Percentiles rank a stretch among this genome's conserved stretches.
Evolutionary conservation across 2,113 vertebrate genomes (phyloP).

Genomic region (Leiothrix lutea): DNA sequence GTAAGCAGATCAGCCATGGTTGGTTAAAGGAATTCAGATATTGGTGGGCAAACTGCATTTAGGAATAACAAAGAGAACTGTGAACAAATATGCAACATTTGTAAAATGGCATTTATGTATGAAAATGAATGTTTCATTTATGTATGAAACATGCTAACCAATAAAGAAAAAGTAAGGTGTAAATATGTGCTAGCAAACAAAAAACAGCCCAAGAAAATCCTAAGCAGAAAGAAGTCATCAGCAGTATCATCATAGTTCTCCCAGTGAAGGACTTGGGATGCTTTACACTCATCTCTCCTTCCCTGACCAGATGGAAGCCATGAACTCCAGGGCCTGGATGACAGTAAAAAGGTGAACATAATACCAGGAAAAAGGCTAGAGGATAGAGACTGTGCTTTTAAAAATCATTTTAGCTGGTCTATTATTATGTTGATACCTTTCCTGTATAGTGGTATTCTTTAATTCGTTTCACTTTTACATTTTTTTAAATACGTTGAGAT

Average conservation of each 20-base stretch:
- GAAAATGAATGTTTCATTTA: too few species aligned
- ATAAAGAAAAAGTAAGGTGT: neutral
- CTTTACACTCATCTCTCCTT: neutral
- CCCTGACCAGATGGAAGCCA: neutral
- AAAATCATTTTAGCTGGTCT: neutral
- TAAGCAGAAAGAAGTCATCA: neutral
- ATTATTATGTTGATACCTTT: neutral
- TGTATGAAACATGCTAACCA: neutral
- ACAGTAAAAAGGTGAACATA: neutral
- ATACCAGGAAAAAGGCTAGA: neutral
- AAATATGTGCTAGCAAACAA: neutral
- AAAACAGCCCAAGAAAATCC: neutral
- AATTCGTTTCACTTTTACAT: neutral
- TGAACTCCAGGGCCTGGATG: neutral
- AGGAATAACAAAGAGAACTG: neutral
- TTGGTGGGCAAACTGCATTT: neutral
- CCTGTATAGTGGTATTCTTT: neutral
- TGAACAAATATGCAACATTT: neutral
- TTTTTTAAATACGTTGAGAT: neutral
- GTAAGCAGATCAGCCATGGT: neutral
- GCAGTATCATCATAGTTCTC: too few species aligned
- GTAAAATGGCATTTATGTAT: neutral
- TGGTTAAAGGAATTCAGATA: neutral
- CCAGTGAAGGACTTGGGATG: neutral
- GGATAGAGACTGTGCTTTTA: neutral